phyloP scores from a whole-genome alignment of 2,888 invertebrate genomes.

The Dasysyrphus tricinctus region DNA sequence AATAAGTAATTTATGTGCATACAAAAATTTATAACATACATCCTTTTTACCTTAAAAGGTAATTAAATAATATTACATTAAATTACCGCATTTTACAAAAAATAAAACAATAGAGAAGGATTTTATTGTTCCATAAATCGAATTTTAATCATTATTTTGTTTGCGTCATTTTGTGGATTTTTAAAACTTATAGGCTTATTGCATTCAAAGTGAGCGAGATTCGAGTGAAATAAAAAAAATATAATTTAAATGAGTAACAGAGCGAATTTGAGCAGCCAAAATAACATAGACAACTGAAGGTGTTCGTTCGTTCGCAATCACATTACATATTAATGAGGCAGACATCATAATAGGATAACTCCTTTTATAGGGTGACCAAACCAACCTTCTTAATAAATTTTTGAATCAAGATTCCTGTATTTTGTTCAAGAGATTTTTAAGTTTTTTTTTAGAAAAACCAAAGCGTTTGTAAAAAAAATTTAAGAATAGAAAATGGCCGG shows the following conservation, averaged over 20 bases:
- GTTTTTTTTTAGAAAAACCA: too few relatives aligned
- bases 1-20: too few relatives aligned
- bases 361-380: not conserved
- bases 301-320: slow-evolving; percentile 31
- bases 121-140: slow-evolving; percentile 45
- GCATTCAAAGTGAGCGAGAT: not conserved
- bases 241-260: slow-evolving; percentile 4
- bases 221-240: not conserved
- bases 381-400: not conserved
- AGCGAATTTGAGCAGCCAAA: slow-evolving; percentile 38
- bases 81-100: not conserved
- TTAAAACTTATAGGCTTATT: slow-evolving; percentile 18
- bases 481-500: too few relatives aligned
- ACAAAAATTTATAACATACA: too few relatives aligned
- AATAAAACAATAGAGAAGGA: not conserved
- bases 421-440: too few relatives aligned
- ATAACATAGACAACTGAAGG: slow-evolving; percentile 40
- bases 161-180: slow-evolving; percentile 59
- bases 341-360: slow-evolving; percentile 36
- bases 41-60: too few relatives aligned
- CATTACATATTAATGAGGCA: slow-evolving; percentile 69
- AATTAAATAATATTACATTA: not conserved
- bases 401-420: not conserved
- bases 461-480: too few relatives aligned
- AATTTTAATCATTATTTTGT: slow-evolving; percentile 70